phyloP scores from a whole-genome alignment of 2,797 vertebrate species.

The Pteronotus mesoamericanus region DNA sequence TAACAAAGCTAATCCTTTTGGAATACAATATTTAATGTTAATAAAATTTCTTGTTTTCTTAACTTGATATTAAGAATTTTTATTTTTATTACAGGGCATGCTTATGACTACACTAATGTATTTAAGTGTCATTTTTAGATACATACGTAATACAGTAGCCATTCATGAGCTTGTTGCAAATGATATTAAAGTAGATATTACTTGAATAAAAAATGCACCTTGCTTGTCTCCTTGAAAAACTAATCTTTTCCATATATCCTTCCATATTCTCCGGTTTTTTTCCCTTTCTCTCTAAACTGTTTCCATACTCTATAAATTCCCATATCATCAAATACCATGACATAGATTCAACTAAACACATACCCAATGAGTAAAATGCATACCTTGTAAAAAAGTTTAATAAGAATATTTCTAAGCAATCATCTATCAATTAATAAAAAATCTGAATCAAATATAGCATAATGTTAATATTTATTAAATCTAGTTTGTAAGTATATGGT shows the following conservation, averaged over 20 bases:
- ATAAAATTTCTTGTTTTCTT: neutral
- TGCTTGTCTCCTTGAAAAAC: neutral
- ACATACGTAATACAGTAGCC: neutral
- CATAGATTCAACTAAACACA: neutral
- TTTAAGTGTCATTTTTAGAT: neutral
- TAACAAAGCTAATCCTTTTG: neutral
- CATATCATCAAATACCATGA: neutral
- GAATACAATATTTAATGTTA: neutral
- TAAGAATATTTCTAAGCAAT: neutral
- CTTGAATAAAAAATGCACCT: neutral
- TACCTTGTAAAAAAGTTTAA: neutral
- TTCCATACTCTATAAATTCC: neutral
- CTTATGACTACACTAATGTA: neutral
- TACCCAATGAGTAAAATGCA: neutral
- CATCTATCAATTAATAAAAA: neutral
- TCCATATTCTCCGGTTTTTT: neutral
- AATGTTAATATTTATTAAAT: neutral
- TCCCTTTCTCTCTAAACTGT: neutral
- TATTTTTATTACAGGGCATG: neutral
- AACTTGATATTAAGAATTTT: neutral
- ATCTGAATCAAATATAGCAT: neutral
- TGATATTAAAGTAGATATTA: neutral
- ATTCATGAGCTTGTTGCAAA: neutral
- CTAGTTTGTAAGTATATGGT: neutral
- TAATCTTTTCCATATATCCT: neutral